Conservation (phyloP, 1,140 invertebrate species). For the Doryteuthis pealeii region DNA sequence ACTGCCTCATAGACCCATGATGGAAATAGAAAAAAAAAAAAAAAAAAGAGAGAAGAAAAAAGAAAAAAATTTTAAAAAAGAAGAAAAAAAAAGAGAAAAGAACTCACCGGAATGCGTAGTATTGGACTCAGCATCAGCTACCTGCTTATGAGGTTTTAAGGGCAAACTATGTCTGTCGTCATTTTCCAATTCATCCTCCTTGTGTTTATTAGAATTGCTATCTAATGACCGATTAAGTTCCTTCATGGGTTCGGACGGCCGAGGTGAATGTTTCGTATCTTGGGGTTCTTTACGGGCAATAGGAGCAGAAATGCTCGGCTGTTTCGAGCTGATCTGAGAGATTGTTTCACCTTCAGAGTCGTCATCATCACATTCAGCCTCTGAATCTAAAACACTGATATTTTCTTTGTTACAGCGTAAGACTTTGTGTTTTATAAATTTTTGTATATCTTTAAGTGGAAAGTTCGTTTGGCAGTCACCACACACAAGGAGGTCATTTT, state of each 20-base stretch:
- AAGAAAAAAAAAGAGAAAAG: neutral
- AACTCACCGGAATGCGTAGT: slow-evolving; percentile 49
- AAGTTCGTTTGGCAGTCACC: slow-evolving; percentile 55
- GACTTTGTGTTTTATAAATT: slow-evolving; percentile 54
- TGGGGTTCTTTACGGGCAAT: slow-evolving; percentile 39
- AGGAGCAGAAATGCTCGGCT: slow-evolving; percentile 44
- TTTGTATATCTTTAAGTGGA: slow-evolving; percentile 50
- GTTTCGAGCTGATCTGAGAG: slow-evolving; percentile 34
- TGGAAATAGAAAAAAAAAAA: no score
- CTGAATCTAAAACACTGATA: slow-evolving; percentile 26
- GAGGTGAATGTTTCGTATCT: slow-evolving; percentile 35
- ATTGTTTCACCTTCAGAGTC: slow-evolving; percentile 29
- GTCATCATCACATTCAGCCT: slow-evolving; percentile 37
- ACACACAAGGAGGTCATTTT: slow-evolving; percentile 56
- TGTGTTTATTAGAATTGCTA: neutral
- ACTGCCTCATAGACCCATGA: no score
- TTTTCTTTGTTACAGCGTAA: slow-evolving; percentile 53
- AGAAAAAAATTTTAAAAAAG: neutral
- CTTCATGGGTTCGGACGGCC: slow-evolving; percentile 19
- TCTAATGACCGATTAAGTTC: slow-evolving; percentile 7
- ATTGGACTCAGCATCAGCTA: slow-evolving; percentile 52
- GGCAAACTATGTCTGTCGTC: slow-evolving; percentile 34
- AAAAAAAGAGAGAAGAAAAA: no score
- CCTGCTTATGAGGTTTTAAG: slow-evolving; percentile 39
- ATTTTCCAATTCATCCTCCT: slow-evolving; percentile 22